These are phyloP conservation scores for Scaptomyza reducta DNA, from an alignment of 2,888 invertebrate genomes.

Conservation along the genomic window DNA sequence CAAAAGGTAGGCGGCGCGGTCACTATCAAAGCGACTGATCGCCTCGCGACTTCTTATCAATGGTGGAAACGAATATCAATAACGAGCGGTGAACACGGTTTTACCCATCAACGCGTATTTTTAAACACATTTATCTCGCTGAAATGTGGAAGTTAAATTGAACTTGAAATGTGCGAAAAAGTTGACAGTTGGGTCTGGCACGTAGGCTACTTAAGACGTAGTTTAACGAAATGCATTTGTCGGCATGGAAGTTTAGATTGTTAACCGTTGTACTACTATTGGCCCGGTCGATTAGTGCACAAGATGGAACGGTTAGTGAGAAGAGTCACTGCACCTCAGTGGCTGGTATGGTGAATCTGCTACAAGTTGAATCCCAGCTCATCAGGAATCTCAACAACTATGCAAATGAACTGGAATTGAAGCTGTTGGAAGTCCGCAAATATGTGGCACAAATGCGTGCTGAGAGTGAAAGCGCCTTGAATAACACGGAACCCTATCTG, in stretches of 20 bases:
- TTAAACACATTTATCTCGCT: neutral
- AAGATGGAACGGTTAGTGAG: constrained; percentile 34
- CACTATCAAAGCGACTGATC: neutral
- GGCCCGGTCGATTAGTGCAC: constrained; percentile 18
- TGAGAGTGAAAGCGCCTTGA: constrained; percentile 59
- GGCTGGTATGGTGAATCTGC: constrained; percentile 73
- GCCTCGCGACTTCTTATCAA: neutral
- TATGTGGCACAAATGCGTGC: constrained; percentile 40
- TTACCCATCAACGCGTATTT: neutral
- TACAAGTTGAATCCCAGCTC: constrained; percentile 66
- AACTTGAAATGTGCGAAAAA: constrained; percentile 14
- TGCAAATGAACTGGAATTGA: constrained; percentile 67
- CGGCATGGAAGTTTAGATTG: constrained; percentile 13
- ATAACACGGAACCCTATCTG: constrained; percentile 65
- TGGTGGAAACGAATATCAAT: neutral
- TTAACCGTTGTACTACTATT: constrained; percentile 1
- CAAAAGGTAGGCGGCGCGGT: neutral
- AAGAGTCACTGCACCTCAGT: constrained; percentile 77
- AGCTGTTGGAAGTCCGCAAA: constrained; percentile 62
- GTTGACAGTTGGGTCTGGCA: constrained; percentile 50
- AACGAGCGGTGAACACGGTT: neutral
- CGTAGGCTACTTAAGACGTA: constrained; percentile 48
- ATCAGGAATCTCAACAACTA: constrained; percentile 72
- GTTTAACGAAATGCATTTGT: constrained; percentile 19
- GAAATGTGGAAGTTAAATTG: neutral